phyloP scores from a whole-genome alignment of 1,140 invertebrate genomes.

The Bathynomus jamesi region DNA sequence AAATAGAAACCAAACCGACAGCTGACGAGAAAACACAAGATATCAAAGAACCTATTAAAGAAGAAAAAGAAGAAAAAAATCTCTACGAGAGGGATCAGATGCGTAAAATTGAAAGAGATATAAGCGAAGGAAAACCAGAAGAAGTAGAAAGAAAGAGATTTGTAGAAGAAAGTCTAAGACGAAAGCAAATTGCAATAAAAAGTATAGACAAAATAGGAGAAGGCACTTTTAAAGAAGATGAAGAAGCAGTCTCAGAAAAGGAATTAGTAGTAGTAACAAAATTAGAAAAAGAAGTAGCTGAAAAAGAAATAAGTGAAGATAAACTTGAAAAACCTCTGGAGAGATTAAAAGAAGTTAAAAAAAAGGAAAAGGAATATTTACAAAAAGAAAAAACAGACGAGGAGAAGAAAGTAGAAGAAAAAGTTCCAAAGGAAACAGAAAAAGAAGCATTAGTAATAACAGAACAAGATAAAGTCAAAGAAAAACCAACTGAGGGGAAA shows the following conservation, averaged over 20 bases:
- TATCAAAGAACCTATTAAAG: background rate
- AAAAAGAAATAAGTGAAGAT: background rate
- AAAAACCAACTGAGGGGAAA: background rate
- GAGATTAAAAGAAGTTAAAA: background rate
- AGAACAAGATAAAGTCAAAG: background rate
- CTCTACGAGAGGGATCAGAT: background rate
- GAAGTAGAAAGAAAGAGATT: background rate
- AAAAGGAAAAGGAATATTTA: background rate
- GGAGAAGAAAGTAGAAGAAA: background rate
- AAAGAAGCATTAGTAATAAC: background rate
- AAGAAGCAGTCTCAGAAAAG: background rate
- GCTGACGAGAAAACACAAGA: background rate
- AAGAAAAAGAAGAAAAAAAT: background rate
- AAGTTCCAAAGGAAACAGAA: background rate
- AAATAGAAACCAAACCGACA: background rate
- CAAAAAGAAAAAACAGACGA: background rate
- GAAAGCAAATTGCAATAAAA: conserved; percentile 1
- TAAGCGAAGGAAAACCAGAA: background rate
- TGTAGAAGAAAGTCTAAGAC: background rate
- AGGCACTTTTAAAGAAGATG: background rate
- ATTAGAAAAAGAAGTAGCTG: background rate
- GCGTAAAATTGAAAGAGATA: background rate
- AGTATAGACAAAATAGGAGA: conserved; percentile 8
- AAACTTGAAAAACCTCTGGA: background rate
- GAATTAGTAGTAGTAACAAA: background rate